These are phyloP conservation scores for Grammomys dolichurus DNA, from an alignment of 2,113 vertebrate genomes.

Conservation along the genomic window DNA sequence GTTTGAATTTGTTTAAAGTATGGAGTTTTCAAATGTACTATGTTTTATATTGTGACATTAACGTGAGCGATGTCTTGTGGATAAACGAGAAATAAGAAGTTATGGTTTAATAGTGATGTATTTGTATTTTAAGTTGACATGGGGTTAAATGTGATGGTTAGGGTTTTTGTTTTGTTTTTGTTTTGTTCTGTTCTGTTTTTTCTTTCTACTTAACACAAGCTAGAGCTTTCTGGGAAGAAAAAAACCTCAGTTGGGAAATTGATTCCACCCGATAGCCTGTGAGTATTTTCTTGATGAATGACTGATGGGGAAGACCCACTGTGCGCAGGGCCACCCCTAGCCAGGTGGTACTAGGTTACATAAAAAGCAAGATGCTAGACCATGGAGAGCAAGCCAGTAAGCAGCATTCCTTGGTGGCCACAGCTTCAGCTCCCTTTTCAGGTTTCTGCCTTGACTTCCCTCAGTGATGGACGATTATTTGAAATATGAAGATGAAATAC, in stretches of 20 bases:
- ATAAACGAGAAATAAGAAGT: neutral
- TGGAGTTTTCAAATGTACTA: neutral
- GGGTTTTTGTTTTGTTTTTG: neutral
- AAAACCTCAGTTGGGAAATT: neutral
- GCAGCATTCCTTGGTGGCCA: neutral
- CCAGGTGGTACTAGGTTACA: neutral
- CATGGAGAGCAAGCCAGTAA: neutral
- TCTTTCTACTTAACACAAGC: neutral
- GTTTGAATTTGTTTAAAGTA: neutral
- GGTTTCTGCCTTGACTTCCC: neutral
- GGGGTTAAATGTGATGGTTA: neutral
- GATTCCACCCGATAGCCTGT: neutral
- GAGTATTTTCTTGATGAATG: neutral
- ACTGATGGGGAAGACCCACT: neutral
- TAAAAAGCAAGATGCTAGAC: neutral
- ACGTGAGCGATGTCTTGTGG: neutral
- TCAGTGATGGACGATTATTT: neutral
- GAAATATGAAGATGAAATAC: neutral
- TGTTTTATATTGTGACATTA: neutral
- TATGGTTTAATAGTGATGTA: neutral
- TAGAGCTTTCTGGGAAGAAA: neutral
- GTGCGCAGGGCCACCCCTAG: no score
- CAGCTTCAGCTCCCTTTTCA: neutral
- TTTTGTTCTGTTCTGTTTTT: no score
- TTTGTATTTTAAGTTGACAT: neutral